Evolutionary conservation across 2,888 invertebrate species (phyloP), one percentile per base, ranked within the genome.

Genomic region (Leptopterna dolabrata): DNA sequence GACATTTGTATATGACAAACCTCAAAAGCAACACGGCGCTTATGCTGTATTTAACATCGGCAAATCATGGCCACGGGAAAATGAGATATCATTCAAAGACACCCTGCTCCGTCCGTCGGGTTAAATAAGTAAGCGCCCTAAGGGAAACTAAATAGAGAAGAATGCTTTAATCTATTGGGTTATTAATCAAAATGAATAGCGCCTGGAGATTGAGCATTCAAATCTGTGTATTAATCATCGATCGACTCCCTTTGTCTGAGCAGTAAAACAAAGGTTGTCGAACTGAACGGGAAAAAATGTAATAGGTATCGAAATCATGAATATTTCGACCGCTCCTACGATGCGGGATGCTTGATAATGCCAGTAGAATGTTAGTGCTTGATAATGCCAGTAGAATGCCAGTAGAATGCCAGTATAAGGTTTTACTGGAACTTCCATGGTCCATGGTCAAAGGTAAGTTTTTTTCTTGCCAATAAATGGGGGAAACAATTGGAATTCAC

Each of bases 1-100:
- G 84, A 85, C 84, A 85, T 85, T 85, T 85, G 84, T 85, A 73
- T 30, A 85, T 73, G 84, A 85, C 84, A 85, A 85, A 27, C 73
- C 19, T 55, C 81, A 29, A 47, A 85, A 85, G 36, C 51, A 51
- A 24, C 47, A 45, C 78, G 78, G 81, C 2, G 29, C 55, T 81
- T 51, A 81, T 55, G 81, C 47, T 81, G 29, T 41, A 24, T 36
- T 55, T 29, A 51, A 81, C 55, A 81, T 81, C 81, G 55, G 81
- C 81, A 51, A 55, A 81, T 81, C 81, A 81, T 19, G 81, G 51
- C 29, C 81, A 55, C 14, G 47, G 36, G 81, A 55, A 80, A 81
- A 81, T 81, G 81, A 81, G 81, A 81, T 81, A 81, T 55, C 81
- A 81, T 81, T 81, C 81, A 81, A 81, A 81, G 30, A 29, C 43